A percentile compares a stretch with the other conserved stretches of the same genome.
phyloP scores from a whole-genome alignment of 1,140 invertebrate genomes.

The Sitobion miscanthi region DNA sequence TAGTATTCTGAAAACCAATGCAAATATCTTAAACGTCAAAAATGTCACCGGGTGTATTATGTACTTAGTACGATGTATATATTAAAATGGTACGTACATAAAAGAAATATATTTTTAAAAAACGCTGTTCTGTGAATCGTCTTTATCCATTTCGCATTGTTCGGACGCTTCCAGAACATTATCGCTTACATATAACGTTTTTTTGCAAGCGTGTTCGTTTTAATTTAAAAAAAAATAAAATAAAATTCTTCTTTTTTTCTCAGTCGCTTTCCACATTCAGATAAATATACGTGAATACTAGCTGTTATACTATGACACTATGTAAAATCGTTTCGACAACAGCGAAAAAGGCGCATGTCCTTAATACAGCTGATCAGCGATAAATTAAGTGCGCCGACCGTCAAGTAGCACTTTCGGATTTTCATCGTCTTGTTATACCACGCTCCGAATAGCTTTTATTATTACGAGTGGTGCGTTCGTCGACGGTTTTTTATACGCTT shows the following conservation, averaged over 20 bases:
- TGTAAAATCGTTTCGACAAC: not conserved
- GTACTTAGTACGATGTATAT: not conserved
- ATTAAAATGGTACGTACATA: not conserved
- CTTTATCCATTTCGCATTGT: not conserved
- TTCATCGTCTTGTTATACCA: not conserved
- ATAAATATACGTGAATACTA: not conserved
- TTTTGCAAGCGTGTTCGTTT: not conserved
- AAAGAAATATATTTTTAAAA: not conserved
- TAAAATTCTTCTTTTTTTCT: not conserved
- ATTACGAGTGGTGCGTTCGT: not conserved
- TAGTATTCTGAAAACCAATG: not conserved
- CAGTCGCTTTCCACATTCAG: not conserved
- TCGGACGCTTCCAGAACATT: not conserved
- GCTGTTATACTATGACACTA: not conserved
- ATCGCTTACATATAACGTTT: not conserved
- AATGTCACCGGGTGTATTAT: not conserved
- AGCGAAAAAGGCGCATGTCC: not conserved
- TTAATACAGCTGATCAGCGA: conserved; percentile 21
- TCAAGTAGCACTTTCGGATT: conserved; percentile 25
- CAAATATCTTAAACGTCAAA: not conserved
- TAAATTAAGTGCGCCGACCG: conserved; percentile 12
- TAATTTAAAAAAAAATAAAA: not conserved
- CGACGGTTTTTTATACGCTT: not conserved
- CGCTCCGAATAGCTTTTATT: not conserved
- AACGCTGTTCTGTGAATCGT: not conserved